A percentile compares a stretch with the other conserved stretches of the same genome.
phyloP scores from a whole-genome alignment of 2,888 invertebrate genomes.

The Lydus trimaculatus region DNA sequence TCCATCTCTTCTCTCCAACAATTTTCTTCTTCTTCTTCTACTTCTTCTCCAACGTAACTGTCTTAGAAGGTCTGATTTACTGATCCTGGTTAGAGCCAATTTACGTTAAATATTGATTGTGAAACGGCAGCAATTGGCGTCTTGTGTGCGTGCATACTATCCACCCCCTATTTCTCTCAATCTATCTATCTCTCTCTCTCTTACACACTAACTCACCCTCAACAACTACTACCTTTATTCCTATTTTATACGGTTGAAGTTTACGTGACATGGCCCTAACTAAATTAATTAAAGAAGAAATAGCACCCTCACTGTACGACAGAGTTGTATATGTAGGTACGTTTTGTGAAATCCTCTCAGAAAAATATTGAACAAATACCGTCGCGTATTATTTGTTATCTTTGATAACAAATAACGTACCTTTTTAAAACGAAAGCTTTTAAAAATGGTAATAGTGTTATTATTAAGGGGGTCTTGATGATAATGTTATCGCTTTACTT shows the following conservation, averaged over 20 bases:
- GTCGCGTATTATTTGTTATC: not conserved
- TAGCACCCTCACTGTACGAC: not conserved
- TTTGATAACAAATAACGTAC: not conserved
- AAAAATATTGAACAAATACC: not conserved
- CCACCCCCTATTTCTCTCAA: not conserved
- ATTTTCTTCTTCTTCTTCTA: not conserved
- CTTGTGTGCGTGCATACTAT: constrained; percentile 27
- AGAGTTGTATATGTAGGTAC: no score
- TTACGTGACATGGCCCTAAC: constrained; percentile 45
- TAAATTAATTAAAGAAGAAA: constrained; percentile 41
- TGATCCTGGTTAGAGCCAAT: constrained; percentile 42
- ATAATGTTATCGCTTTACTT: constrained; percentile 17
- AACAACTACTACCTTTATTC: constrained; percentile 6
- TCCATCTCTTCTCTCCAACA: not conserved
- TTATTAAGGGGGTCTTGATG: not conserved
- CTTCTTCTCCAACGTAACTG: constrained; percentile 25
- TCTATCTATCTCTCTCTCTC: no score
- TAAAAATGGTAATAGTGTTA: not conserved
- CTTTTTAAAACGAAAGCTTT: constrained; percentile 10
- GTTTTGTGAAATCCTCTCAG: not conserved
- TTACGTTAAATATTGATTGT: constrained; percentile 47
- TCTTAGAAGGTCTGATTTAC: constrained; percentile 40
- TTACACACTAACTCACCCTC: no score
- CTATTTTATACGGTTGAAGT: constrained; percentile 39
- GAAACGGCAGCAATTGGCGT: constrained; percentile 40